Conservation (phyloP, 2,888 invertebrate genomes). For the Physocephala rufipes region DNA sequence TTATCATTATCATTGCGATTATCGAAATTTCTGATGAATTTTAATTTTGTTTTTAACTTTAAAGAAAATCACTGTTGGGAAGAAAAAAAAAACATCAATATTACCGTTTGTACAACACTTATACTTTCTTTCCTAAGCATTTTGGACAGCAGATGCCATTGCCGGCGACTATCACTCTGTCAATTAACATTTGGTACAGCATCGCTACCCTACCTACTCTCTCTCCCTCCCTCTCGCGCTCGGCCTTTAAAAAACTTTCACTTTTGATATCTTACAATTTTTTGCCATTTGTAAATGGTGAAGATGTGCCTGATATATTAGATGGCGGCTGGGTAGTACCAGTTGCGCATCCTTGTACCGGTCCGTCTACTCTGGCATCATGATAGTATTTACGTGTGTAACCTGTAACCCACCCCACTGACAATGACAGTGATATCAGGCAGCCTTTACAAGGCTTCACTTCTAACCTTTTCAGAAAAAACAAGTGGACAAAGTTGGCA, state of each 20-base stretch:
- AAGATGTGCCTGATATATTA: slow-evolving; percentile 23
- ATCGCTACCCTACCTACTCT: neutral
- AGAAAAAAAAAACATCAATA: no score
- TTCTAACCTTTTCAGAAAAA: neutral
- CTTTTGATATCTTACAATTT: slow-evolving; percentile 7
- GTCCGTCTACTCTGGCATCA: neutral
- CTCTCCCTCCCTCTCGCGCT: slow-evolving; percentile 2
- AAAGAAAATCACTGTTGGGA: no score
- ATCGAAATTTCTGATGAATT: no score
- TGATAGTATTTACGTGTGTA: neutral
- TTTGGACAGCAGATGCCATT: no score
- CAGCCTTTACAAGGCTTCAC: neutral
- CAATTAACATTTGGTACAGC: slow-evolving; percentile 30
- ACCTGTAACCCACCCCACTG: neutral
- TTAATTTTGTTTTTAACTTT: no score
- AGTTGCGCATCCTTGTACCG: slow-evolving; percentile 10
- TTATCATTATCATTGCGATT: no score
- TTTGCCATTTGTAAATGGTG: neutral
- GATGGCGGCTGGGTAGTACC: no score
- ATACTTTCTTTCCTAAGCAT: no score
- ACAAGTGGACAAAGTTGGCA: no score
- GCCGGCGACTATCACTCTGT: no score
- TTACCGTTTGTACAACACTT: no score
- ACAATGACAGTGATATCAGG: neutral
- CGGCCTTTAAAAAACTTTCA: slow-evolving; percentile 16